Evolutionary conservation across 2,797 vertebrate genomes (phyloP), one percentile per base, ranked within the genome.

Genomic region (Rhabdomys pumilio): DNA sequence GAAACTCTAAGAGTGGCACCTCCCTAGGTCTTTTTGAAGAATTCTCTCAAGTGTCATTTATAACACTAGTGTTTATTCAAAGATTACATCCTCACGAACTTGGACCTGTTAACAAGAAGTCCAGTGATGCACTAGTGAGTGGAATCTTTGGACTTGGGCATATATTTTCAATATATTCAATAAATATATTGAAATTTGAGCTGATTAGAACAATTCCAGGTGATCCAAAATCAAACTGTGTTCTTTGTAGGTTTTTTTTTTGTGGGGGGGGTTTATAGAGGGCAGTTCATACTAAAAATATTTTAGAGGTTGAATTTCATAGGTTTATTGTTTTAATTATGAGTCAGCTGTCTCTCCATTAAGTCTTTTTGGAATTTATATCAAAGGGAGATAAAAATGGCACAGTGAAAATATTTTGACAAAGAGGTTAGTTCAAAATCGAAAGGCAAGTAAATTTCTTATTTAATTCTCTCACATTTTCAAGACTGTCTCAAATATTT

Each of bases 321-420:
- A 88, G 89, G 15, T 93, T 96, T 94, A 95, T 94, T 97, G 85
- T 96, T 96, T 97, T 97, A 97, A 95, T 97, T 95, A 92, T 73
- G 87, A 85, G 92, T 88, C 61, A 79, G 1, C 41, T 91, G 84
- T 57, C 75, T 93, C 87, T 95, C 76, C 84, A 85, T 86, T 96
- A 82, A 86, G 47, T 79, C n/a, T 89, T 95, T 96, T 88, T 95
- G 93, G 44, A 85, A 97, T 73, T 96, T 44, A 89, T 79, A 92
- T 96, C 92, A 96, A 96, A 96, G 24, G 41, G 57, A 94, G 83
- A 94, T 55, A 93, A 97, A 96, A 96, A 95, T 81, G 67, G 34
- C 31, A 91, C 31, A 88, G 41, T 90, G 44, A 93, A 96, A 96
- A 94, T 95, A 90, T 93, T 97, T 97, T 97, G 85, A 92, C 50